Percentiles rank a stretch among this genome's conserved stretches.
Evolutionary conservation across 2,888 invertebrate species (phyloP).

Genomic region (Embidobia sp.): DNA sequence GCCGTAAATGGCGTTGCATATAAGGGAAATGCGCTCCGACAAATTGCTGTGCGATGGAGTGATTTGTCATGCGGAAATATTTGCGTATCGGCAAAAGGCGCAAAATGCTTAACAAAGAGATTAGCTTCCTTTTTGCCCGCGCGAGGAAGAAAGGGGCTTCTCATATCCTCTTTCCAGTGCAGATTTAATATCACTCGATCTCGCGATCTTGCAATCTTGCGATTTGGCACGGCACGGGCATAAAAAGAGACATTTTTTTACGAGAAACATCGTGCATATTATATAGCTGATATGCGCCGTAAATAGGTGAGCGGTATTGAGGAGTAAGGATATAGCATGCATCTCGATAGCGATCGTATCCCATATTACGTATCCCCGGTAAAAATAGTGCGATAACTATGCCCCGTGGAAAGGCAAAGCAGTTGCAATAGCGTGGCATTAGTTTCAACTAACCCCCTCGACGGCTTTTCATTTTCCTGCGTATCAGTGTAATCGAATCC

Average conservation of each 20-base stretch:
- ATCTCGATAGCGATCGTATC: conserved; percentile 38
- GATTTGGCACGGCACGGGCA: conserved; percentile 3
- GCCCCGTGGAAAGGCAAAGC: conserved; percentile 22
- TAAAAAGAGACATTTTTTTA: too few relatives aligned
- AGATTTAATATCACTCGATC: conserved; percentile 31
- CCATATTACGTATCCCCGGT: conserved; percentile 19
- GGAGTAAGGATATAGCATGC: conserved; percentile 17
- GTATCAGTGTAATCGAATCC: conserved; percentile 32
- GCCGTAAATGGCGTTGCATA: conserved; percentile 20
- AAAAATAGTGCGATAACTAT: conserved; percentile 45
- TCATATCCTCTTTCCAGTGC: too few relatives aligned
- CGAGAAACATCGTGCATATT: conserved; percentile 42
- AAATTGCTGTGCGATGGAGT: conserved; percentile 11
- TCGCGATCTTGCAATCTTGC: conserved; percentile 19
- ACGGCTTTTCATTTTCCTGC: conserved; percentile 37
- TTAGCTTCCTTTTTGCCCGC: too few relatives aligned
- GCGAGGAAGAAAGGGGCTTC: too few relatives aligned
- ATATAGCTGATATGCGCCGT: conserved; percentile 24
- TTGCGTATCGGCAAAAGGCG: neutral
- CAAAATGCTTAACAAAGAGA: neutral
- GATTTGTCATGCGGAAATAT: conserved; percentile 26
- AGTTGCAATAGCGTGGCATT: conserved; percentile 27
- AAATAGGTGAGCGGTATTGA: conserved; percentile 40
- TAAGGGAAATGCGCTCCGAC: conserved; percentile 17
- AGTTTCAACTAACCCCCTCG: conserved; percentile 31